Percentiles rank a stretch among this genome's conserved stretches.
These are phyloP conservation scores for Drosophila ohnishii DNA, from an alignment of 1,140 invertebrate genomes.

Conservation along the genomic window DNA sequence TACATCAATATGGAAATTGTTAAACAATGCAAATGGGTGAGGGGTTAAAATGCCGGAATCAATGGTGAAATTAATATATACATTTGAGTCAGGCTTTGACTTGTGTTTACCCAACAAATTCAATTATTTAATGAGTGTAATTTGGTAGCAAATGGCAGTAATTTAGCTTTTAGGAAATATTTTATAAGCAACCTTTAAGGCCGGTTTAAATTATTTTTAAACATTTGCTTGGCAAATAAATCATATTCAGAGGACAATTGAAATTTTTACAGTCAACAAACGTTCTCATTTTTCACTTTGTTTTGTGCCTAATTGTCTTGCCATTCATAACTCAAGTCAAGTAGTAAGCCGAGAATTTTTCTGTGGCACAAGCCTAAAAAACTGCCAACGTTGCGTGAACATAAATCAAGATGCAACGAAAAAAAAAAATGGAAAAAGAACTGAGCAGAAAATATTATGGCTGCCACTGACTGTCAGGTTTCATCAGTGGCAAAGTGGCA, in stretches of 20 bases:
- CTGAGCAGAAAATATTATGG: slow-evolving; percentile 23
- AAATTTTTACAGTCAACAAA: slow-evolving; percentile 20
- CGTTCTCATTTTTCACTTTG: slow-evolving; percentile 52
- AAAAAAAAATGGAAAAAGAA: slow-evolving; percentile 12
- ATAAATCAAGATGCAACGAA: slow-evolving; percentile 65
- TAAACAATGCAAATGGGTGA: slow-evolving; percentile 4
- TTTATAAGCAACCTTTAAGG: not conserved
- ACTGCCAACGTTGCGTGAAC: slow-evolving; percentile 55
- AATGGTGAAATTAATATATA: not conserved
- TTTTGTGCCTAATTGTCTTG: slow-evolving; percentile 42
- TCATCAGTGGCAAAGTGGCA: slow-evolving; percentile 53
- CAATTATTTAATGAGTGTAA: not conserved
- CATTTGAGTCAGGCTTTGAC: not conserved
- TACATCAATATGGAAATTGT: slow-evolving; percentile 22
- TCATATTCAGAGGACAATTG: slow-evolving; percentile 13
- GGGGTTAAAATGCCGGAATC: not conserved
- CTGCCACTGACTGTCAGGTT: slow-evolving; percentile 51
- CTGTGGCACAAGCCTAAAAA: slow-evolving; percentile 33
- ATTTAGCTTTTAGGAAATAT: not conserved
- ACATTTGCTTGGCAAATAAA: not conserved
- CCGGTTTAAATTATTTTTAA: not conserved
- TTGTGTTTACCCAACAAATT: not conserved
- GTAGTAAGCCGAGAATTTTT: slow-evolving; percentile 37
- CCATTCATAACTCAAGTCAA: slow-evolving; percentile 53
- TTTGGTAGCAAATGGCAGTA: not conserved